A percentile compares a stretch with the other conserved stretches of the same genome.
Evolutionary conservation across 1,140 invertebrate species (phyloP).

Genomic region (Heliconius congener): DNA sequence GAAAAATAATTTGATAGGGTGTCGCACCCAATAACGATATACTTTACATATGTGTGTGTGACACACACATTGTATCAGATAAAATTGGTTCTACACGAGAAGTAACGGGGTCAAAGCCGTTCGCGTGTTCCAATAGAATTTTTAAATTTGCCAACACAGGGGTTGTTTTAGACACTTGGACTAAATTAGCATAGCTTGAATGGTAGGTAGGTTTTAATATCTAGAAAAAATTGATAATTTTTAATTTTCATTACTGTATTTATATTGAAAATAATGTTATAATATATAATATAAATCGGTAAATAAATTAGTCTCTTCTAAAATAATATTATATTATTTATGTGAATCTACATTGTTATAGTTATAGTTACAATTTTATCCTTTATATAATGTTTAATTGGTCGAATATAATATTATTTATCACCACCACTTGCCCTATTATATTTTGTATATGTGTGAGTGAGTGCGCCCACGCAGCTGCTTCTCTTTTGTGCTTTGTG

Average conservation of each 20-base stretch:
- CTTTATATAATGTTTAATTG: not conserved
- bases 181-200: constrained; percentile 1
- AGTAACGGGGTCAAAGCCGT: constrained; percentile 56
- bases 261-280: not conserved
- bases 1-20: constrained; percentile 67
- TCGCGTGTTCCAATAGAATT: constrained; percentile 56
- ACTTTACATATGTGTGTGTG: constrained; percentile 43
- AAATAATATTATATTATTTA: too few relatives aligned
- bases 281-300: too few relatives aligned
- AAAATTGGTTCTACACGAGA: constrained; percentile 45
- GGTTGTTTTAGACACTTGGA: constrained; percentile 32
- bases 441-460: constrained; percentile 37
- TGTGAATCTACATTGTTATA: too few relatives aligned
- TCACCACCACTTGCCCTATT: not conserved
- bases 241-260: not conserved
- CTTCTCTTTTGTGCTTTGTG: constrained; percentile 61
- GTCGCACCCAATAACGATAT: constrained; percentile 57
- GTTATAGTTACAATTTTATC: too few relatives aligned
- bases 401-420: not conserved
- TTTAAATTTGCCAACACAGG: constrained; percentile 47
- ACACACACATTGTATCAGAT: constrained; percentile 45
- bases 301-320: too few relatives aligned
- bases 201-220: too few relatives aligned
- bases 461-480: constrained; percentile 67
- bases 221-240: not conserved